A percentile compares a stretch with the other conserved stretches of the same genome.
These are phyloP conservation scores for Drosophila orosa DNA, from an alignment of 1,140 invertebrate species.

Conservation along the genomic window DNA sequence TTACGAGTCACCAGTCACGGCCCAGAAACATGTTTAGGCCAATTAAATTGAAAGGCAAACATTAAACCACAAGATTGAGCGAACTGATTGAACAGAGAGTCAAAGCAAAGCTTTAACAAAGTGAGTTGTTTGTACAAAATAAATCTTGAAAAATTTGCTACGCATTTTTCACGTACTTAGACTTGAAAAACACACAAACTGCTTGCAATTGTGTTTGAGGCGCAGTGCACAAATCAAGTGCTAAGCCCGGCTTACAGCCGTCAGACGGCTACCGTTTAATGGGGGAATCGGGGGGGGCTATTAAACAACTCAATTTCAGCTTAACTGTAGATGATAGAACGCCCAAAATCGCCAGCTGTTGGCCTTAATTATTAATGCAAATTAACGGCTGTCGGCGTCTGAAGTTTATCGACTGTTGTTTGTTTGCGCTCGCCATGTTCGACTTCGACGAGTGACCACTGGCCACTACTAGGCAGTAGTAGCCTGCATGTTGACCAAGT, in stretches of 20 bases:
- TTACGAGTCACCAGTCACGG: constrained; percentile 31
- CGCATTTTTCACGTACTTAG: constrained; percentile 37
- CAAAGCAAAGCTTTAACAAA: constrained; percentile 36
- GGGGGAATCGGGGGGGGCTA: constrained; percentile 10
- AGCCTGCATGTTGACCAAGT: constrained; percentile 26
- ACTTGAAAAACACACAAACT: constrained; percentile 9
- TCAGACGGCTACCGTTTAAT: constrained; percentile 33
- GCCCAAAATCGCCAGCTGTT: constrained; percentile 54
- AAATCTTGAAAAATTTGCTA: constrained; percentile 35
- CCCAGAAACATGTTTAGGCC: constrained; percentile 58
- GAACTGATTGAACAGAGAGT: constrained; percentile 24
- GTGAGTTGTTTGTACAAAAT: constrained; percentile 30
- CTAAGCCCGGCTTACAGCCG: constrained; percentile 51
- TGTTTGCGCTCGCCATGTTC: constrained; percentile 14
- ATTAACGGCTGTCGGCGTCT: constrained; percentile 59
- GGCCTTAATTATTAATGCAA: constrained; percentile 77
- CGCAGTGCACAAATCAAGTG: constrained; percentile 34
- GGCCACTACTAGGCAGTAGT: constrained; percentile 12
- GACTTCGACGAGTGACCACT: constrained; percentile 8
- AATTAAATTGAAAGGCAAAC: constrained; percentile 63
- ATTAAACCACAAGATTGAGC: constrained; percentile 43
- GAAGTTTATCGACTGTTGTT: constrained; percentile 56
- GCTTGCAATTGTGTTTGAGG: constrained; percentile 16
- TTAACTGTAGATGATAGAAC: constrained; percentile 57
- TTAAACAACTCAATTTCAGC: constrained; percentile 53